Conservation (phyloP, 2,113 vertebrate genomes). For the Pundamilia nyererei region DNA sequence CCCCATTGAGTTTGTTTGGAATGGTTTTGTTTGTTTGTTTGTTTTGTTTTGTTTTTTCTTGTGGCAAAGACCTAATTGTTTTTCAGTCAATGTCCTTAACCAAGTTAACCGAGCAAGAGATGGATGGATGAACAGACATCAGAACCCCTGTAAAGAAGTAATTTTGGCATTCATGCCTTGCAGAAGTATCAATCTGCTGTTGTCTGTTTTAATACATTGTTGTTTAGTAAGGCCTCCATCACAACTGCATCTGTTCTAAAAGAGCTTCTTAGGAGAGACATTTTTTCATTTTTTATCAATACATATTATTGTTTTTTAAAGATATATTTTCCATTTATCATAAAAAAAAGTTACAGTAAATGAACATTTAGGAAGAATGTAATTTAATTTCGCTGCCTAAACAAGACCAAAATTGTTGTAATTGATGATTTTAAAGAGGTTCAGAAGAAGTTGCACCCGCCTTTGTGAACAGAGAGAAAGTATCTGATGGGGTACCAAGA, state of each 20-base stretch:
- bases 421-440: neutral
- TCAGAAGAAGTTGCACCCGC: neutral
- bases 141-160: neutral
- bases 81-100: neutral
- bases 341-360: neutral
- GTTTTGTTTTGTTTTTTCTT: neutral
- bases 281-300: neutral
- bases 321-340: neutral
- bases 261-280: neutral
- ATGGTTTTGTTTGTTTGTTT: neutral
- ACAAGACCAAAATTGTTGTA: neutral
- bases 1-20: neutral
- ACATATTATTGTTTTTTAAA: neutral
- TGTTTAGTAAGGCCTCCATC: neutral
- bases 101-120: neutral
- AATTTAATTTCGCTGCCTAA: neutral
- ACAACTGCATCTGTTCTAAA: neutral
- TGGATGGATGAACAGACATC: neutral
- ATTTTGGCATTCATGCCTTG: neutral
- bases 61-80: neutral
- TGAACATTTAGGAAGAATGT: neutral
- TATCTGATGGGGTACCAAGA: neutral
- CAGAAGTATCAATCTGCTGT: neutral
- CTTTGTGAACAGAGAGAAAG: neutral
- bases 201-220: neutral